A percentile compares a stretch with the other conserved stretches of the same genome.
phyloP scores from a whole-genome alignment of 2,113 vertebrate genomes.

The Galemys pyrenaicus region DNA sequence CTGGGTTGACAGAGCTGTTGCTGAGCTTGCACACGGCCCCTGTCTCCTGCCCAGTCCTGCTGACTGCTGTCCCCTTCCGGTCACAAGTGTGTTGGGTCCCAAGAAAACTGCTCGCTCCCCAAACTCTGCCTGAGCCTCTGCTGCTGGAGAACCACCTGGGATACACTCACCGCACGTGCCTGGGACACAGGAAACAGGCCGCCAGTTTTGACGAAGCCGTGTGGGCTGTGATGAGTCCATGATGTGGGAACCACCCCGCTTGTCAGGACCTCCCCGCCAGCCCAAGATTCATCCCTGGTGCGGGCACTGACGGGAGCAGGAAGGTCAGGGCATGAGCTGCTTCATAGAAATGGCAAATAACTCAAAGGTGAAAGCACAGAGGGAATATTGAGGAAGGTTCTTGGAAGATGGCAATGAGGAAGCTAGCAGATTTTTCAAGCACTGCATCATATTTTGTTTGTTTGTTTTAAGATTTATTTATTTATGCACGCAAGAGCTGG shows the following conservation, averaged over 20 bases:
- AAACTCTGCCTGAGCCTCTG: not conserved
- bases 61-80: not conserved
- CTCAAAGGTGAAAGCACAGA: not conserved
- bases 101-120: not conserved
- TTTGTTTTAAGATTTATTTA: too few relatives aligned
- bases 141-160: not conserved
- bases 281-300: not conserved
- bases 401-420: not conserved
- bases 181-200: not conserved
- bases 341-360: not conserved
- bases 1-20: not conserved
- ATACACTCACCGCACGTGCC: not conserved
- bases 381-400: not conserved
- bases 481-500: too few relatives aligned
- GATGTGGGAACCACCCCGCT: not conserved
- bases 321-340: not conserved
- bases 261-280: not conserved
- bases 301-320: not conserved
- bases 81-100: not conserved
- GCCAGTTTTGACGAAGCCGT: not conserved
- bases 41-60: not conserved
- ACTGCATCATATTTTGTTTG: accelerated
- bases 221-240: not conserved
- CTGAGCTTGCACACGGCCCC: too few relatives aligned
- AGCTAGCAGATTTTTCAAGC: not conserved